A percentile compares a stretch with the other conserved stretches of the same genome.
Conservation (phyloP, 2,113 vertebrate genomes). For the Dasyornis broadbenti region DNA sequence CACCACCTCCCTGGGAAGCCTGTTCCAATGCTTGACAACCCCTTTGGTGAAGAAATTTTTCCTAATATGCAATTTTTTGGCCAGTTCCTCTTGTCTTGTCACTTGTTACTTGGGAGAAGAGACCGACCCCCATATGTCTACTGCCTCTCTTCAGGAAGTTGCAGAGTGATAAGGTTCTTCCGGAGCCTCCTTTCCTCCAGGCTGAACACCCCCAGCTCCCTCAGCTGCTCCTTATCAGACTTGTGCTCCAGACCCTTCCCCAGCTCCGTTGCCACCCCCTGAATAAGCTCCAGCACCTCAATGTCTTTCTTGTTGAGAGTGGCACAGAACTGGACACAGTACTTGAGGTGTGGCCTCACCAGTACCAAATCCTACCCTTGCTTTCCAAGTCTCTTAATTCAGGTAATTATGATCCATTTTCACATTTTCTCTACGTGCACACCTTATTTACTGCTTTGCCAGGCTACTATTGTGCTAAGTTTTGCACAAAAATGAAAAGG, state of each 20-base stretch:
- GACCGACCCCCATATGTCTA: too few relatives aligned
- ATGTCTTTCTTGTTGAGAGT: neutral
- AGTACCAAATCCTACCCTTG: neutral
- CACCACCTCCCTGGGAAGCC: neutral
- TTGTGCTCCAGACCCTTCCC: neutral
- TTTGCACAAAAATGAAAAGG: neutral
- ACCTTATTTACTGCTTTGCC: neutral
- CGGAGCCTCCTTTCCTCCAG: neutral
- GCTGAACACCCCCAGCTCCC: neutral
- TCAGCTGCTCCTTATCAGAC: neutral
- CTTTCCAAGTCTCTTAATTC: neutral
- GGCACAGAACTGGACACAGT: neutral
- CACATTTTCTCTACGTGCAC: neutral
- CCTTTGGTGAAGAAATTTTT: neutral
- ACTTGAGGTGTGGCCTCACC: neutral
- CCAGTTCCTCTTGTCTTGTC: neutral
- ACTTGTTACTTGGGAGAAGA: neutral
- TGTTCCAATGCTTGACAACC: neutral
- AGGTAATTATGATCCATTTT: neutral
- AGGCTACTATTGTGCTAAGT: neutral
- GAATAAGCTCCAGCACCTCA: neutral
- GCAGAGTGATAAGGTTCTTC: neutral
- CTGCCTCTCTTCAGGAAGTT: neutral
- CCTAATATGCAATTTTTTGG: neutral
- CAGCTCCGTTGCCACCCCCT: fast-evolving